Percentiles rank a stretch among this genome's conserved stretches.
Conservation (phyloP, 2,113 vertebrate species). For the Urocitellus parryii region DNA sequence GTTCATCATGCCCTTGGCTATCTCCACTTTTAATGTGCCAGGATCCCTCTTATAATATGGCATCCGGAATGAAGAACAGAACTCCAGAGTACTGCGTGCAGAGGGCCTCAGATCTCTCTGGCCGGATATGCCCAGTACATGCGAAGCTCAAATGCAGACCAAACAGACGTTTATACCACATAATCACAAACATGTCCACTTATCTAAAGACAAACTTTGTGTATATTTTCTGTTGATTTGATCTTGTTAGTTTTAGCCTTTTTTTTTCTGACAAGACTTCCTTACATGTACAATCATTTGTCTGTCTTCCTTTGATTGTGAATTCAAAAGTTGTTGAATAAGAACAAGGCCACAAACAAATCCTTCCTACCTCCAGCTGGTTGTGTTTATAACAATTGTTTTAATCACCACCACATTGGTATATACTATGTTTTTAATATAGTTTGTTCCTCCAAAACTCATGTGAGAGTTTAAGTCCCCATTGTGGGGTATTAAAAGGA, state of each 20-base stretch:
- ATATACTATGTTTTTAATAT: neutral
- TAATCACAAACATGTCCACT: neutral
- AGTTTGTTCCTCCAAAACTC: neutral
- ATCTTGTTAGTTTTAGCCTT: neutral
- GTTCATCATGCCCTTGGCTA: neutral
- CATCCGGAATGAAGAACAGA: neutral
- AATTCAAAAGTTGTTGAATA: slow-evolving; percentile 15
- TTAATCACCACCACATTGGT: neutral
- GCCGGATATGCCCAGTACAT: neutral
- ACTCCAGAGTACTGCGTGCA: neutral
- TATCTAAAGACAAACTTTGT: neutral
- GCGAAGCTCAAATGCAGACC: slow-evolving; percentile 14
- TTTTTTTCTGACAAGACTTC: neutral
- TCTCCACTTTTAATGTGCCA: neutral
- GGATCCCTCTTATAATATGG: neutral
- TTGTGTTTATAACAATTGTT: neutral
- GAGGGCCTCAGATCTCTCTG: neutral
- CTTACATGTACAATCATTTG: neutral
- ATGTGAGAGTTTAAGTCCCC: neutral
- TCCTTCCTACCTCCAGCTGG: neutral
- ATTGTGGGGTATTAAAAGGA: neutral
- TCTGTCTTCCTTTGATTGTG: neutral
- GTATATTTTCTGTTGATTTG: neutral
- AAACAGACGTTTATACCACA: neutral
- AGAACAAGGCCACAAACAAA: neutral